Percentiles rank a stretch among this genome's conserved stretches.
These are phyloP conservation scores for Phocides pigmalion DNA, from an alignment of 1,140 invertebrate genomes.

Conservation along the genomic window DNA sequence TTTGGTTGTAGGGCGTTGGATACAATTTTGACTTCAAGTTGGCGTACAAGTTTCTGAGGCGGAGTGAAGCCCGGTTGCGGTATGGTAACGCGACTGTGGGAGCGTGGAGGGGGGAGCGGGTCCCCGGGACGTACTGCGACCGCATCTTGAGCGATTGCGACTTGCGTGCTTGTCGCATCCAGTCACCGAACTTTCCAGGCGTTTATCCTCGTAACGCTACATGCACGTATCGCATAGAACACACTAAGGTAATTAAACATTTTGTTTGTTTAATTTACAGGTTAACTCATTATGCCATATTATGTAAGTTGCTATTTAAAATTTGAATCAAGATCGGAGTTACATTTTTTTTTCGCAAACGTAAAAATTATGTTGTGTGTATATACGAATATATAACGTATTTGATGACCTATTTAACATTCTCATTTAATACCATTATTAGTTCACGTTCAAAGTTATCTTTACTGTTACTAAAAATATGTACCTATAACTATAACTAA, in stretches of 20 bases:
- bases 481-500: too few relatives aligned
- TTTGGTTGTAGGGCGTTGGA: slow-evolving; percentile 86
- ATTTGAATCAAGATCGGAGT: too few relatives aligned
- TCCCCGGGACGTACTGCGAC: slow-evolving; percentile 91
- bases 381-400: too few relatives aligned
- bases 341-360: too few relatives aligned
- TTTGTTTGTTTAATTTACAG: too few relatives aligned
- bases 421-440: too few relatives aligned
- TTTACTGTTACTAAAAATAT: too few relatives aligned
- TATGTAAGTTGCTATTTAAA: too few relatives aligned
- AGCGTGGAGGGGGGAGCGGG: slow-evolving; percentile 88
- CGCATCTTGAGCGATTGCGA: slow-evolving; percentile 89
- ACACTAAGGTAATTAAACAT: slow-evolving; percentile 78
- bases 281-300: too few relatives aligned
- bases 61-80: slow-evolving; percentile 89
- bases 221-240: slow-evolving; percentile 91
- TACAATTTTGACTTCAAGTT: slow-evolving; percentile 93
- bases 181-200: slow-evolving; percentile 94
- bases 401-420: too few relatives aligned
- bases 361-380: too few relatives aligned
- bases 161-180: slow-evolving; percentile 87
- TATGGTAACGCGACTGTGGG: slow-evolving; percentile 90
- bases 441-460: too few relatives aligned
- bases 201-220: slow-evolving; percentile 93
- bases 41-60: slow-evolving; percentile 91